Evolutionary conservation across 2,797 vertebrate species (phyloP).

Genomic region (Hemitrygon akajei): DNA sequence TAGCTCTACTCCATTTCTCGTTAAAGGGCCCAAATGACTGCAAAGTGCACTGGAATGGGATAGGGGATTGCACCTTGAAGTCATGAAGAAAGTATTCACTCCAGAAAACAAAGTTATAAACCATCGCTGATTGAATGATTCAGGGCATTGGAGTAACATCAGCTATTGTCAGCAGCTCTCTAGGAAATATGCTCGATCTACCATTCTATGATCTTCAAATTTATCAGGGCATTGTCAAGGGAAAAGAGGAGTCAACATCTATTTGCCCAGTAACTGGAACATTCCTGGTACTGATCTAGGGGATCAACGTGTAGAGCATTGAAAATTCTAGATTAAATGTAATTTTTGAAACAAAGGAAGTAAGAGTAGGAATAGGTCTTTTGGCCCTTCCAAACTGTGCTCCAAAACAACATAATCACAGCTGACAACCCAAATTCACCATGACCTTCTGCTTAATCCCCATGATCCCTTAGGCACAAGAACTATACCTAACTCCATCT

Average conservation of each 20-base stretch:
- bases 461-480: no score
- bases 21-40: neutral
- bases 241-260: neutral
- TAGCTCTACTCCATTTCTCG: neutral
- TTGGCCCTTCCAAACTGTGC: no score
- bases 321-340: neutral
- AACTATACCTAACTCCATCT: no score
- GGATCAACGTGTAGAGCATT: neutral
- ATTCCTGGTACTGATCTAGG: no score
- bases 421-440: no score
- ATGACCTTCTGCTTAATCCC: no score
- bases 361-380: no score
- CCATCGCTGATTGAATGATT: neutral
- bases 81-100: neutral
- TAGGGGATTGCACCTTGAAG: neutral
- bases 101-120: neutral
- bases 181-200: neutral
- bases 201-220: neutral
- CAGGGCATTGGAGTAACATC: neutral
- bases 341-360: no score
- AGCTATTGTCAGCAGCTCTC: neutral
- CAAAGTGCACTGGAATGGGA: neutral
- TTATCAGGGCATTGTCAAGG: neutral
- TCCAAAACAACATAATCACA: no score
- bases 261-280: no score